A percentile compares a stretch with the other conserved stretches of the same genome.
phyloP scores from a whole-genome alignment of 2,888 invertebrate genomes.

The Acrobasis suavella region DNA sequence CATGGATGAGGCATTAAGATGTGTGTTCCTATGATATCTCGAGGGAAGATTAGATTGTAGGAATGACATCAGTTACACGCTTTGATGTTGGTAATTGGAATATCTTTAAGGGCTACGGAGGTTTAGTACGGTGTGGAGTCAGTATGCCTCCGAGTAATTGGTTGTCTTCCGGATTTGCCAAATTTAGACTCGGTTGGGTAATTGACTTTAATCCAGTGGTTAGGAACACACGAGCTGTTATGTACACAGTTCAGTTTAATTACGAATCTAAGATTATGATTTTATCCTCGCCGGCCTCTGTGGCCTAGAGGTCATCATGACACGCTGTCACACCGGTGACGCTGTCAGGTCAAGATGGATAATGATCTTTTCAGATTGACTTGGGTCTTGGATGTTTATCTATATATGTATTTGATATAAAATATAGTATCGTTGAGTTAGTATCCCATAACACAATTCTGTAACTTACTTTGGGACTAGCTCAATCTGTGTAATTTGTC shows the following conservation, averaged over 20 bases:
- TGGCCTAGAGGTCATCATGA: no score
- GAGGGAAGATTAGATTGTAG: background rate
- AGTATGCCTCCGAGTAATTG: conserved; percentile 4
- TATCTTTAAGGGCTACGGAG: background rate
- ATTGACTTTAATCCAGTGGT: background rate
- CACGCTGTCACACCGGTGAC: no score
- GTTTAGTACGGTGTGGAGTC: background rate
- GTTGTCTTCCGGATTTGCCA: conserved; percentile 4
- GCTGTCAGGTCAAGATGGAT: no score
- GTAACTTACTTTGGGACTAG: no score
- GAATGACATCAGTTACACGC: background rate
- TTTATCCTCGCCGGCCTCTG: background rate
- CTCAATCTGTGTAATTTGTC: no score
- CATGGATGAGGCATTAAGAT: background rate
- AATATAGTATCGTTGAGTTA: no score
- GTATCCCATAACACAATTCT: no score
- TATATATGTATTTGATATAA: no score
- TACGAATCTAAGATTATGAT: background rate
- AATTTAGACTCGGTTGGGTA: background rate
- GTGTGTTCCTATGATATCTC: background rate
- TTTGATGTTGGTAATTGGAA: conserved; percentile 3
- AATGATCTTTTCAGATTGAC: no score
- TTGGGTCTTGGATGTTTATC: no score
- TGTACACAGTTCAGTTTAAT: background rate
- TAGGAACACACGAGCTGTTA: background rate